Evolutionary conservation across 2,113 vertebrate species (phyloP).

Genomic region (Asarcornis scutulata): DNA sequence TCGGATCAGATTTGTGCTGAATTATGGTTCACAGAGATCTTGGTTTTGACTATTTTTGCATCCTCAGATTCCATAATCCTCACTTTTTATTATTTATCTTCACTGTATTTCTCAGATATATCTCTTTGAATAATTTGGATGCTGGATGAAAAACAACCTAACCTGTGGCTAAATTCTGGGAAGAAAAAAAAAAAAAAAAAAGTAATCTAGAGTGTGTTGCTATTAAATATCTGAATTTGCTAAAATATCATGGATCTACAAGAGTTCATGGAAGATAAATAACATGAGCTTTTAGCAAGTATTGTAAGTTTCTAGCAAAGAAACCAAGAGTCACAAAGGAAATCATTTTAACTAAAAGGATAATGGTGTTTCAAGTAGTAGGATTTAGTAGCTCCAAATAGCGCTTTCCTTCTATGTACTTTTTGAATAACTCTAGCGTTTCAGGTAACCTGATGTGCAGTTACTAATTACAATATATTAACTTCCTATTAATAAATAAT

Average conservation of each 20-base stretch:
- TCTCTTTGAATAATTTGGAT: neutral
- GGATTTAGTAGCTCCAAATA: conserved; percentile 20
- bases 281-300: conserved; percentile 15
- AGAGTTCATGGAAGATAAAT: conserved; percentile 26
- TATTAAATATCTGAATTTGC: conserved; percentile 5
- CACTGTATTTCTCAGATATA: neutral
- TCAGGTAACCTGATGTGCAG: neutral
- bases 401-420: neutral
- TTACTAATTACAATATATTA: neutral
- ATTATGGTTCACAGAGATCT: neutral
- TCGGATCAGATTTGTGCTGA: neutral
- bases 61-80: neutral
- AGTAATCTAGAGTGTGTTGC: neutral
- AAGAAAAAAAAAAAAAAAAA: neutral
- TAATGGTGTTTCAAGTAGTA: neutral
- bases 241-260: neutral
- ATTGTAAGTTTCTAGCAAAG: conserved; percentile 1
- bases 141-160: neutral
- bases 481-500: neutral
- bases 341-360: conserved; percentile 45
- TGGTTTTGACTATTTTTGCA: neutral
- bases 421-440: conserved; percentile 15
- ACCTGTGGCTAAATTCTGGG: neutral
- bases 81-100: neutral
- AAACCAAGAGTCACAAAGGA: conserved; percentile 23